phyloP scores from a whole-genome alignment of 2,797 vertebrate species.

The Pseudopleuronectes americanus region DNA sequence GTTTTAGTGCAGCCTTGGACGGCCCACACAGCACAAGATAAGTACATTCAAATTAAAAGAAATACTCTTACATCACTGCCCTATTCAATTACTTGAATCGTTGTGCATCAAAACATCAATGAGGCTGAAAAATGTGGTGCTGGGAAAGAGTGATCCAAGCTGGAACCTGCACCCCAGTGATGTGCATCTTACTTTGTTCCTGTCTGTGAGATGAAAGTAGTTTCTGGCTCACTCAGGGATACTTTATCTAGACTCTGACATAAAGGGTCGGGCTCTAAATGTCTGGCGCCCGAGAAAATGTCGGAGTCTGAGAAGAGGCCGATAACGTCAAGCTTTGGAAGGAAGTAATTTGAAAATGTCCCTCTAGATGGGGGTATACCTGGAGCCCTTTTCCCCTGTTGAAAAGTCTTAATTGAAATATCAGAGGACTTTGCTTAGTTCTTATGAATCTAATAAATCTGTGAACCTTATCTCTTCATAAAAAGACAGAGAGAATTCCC shows the following conservation, averaged over 20 bases:
- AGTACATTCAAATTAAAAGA: conserved; percentile 24
- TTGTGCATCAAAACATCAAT: conserved; percentile 13
- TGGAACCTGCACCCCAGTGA: conserved; percentile 13
- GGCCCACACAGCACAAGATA: conserved; percentile 4
- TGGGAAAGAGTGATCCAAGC: conserved; percentile 32
- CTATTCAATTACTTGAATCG: conserved; percentile 32
- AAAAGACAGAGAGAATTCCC: no score
- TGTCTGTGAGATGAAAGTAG: conserved; percentile 40
- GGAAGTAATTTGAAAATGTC: background rate
- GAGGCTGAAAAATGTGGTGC: background rate
- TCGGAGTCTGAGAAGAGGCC: conserved; percentile 17
- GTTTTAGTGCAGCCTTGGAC: conserved; percentile 11
- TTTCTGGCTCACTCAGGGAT: conserved; percentile 13
- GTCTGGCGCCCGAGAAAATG: conserved; percentile 28
- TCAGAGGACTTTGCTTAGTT: no score
- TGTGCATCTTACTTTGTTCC: conserved; percentile 36
- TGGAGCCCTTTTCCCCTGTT: conserved; percentile 1
- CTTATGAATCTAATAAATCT: no score
- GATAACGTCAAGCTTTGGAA: conserved; percentile 24
- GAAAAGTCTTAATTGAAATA: no score
- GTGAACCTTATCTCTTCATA: no score
- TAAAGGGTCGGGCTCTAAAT: conserved; percentile 31
- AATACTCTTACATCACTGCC: conserved; percentile 7
- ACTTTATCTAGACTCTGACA: conserved; percentile 42
- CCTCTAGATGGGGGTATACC: background rate